Conservation (phyloP, 1,140 invertebrate species). For the Megathymus violae region DNA sequence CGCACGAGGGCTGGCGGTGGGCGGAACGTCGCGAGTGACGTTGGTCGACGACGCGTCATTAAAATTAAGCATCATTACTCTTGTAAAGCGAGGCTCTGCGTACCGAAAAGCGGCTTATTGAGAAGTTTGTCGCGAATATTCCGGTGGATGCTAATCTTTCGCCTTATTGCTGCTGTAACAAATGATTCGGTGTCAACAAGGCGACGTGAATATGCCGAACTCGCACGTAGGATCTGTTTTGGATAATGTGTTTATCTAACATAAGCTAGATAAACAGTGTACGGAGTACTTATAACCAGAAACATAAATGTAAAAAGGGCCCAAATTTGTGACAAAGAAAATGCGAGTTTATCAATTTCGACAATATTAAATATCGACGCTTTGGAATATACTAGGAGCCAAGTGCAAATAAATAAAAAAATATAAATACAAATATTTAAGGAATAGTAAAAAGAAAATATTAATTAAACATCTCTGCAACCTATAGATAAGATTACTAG, state of each 20-base stretch:
- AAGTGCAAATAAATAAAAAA: too few relatives aligned
- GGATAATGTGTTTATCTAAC: slow-evolving; percentile 12
- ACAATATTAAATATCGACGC: too few relatives aligned
- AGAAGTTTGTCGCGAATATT: slow-evolving; percentile 65
- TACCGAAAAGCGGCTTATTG: slow-evolving; percentile 72
- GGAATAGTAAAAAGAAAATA: too few relatives aligned
- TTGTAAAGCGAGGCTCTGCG: slow-evolving; percentile 72
- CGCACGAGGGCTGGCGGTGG: slow-evolving; percentile 58
- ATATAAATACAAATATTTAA: too few relatives aligned
- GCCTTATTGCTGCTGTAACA: slow-evolving; percentile 69
- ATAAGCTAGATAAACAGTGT: neutral
- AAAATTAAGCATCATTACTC: slow-evolving; percentile 83
- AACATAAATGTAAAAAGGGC: too few relatives aligned
- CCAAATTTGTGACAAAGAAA: too few relatives aligned
- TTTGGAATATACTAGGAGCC: too few relatives aligned
- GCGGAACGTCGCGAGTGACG: slow-evolving; percentile 53
- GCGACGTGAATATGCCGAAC: slow-evolving; percentile 36
- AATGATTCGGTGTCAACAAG: slow-evolving; percentile 55
- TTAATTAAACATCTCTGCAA: too few relatives aligned
- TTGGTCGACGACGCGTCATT: slow-evolving; percentile 76
- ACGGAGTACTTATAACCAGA: too few relatives aligned
- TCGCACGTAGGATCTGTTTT: slow-evolving; percentile 31
- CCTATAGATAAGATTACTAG: too few relatives aligned
- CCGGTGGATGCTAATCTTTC: slow-evolving; percentile 67
- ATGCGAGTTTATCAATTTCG: too few relatives aligned